Percentiles rank a stretch among this genome's conserved stretches.
Evolutionary conservation across 2,888 invertebrate genomes (phyloP).

Genomic region (Octonoba sinensis): DNA sequence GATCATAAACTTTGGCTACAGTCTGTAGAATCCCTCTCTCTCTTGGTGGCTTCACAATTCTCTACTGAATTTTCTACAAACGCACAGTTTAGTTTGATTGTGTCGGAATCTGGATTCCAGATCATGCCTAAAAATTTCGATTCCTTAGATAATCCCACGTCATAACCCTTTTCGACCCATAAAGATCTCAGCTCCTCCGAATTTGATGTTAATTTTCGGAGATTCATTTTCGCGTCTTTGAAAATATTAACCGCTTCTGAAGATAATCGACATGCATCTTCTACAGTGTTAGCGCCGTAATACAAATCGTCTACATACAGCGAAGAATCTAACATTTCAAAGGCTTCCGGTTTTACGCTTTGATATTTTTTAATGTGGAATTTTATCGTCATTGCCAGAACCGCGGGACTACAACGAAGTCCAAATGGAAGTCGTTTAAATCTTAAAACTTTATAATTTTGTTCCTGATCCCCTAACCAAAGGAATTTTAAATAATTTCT

Average conservation of each 20-base stretch:
- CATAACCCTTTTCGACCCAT: neutral
- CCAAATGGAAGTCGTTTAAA: neutral
- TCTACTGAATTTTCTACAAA: neutral
- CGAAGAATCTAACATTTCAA: constrained; percentile 3
- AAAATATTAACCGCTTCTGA: neutral
- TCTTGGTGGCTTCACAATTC: too few relatives aligned
- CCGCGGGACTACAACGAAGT: neutral
- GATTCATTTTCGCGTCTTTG: neutral
- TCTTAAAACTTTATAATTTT: neutral
- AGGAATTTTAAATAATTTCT: neutral
- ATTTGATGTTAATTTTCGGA: neutral
- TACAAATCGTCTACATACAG: constrained; percentile 9
- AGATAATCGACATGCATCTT: neutral
- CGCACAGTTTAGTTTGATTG: neutral
- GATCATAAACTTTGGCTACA: neutral
- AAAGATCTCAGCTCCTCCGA: neutral
- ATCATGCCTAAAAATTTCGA: constrained; percentile 1
- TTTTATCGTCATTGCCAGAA: neutral
- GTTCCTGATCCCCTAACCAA: neutral
- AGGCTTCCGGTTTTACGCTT: neutral
- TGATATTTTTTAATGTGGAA: neutral
- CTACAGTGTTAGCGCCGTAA: neutral
- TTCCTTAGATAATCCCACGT: neutral
- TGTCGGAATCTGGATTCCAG: neutral
- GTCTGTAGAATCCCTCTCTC: neutral